phyloP scores from a whole-genome alignment of 2,113 vertebrate species.

The Syrrhaptes paradoxus region DNA sequence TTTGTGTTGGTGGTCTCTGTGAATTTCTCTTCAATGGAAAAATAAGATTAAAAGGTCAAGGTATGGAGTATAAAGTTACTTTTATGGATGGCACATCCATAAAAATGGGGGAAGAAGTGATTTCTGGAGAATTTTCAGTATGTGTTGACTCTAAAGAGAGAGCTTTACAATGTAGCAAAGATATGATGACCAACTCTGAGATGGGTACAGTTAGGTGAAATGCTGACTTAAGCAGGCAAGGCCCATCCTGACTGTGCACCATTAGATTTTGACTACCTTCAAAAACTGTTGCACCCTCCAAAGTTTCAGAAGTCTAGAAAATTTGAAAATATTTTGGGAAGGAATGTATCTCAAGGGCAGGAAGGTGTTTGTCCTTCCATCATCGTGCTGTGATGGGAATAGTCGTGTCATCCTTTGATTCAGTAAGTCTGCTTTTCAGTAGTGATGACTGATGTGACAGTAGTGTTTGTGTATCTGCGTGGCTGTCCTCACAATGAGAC shows the following conservation, averaged over 20 bases:
- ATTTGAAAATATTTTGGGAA: background rate
- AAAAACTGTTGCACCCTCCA: background rate
- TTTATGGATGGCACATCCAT: background rate
- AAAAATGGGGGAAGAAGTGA: background rate
- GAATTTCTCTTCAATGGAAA: background rate
- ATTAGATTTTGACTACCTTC: background rate
- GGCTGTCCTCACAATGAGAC: background rate
- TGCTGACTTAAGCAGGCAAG: background rate
- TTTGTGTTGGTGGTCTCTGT: background rate
- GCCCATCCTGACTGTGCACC: background rate
- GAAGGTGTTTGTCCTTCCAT: background rate
- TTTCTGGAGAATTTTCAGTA: background rate
- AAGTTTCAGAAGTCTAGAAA: background rate
- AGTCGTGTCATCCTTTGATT: background rate
- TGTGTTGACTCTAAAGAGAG: background rate
- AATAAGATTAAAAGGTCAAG: background rate
- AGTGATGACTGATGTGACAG: background rate
- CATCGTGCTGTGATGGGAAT: rapidly evolving
- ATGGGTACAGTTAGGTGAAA: background rate
- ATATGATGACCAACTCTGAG: background rate
- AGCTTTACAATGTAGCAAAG: background rate
- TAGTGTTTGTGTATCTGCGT: background rate
- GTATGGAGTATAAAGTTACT: background rate
- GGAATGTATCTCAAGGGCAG: background rate
- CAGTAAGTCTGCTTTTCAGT: background rate